Conservation (phyloP, 2,797 vertebrate genomes). For the Sylvilagus floridanus region DNA sequence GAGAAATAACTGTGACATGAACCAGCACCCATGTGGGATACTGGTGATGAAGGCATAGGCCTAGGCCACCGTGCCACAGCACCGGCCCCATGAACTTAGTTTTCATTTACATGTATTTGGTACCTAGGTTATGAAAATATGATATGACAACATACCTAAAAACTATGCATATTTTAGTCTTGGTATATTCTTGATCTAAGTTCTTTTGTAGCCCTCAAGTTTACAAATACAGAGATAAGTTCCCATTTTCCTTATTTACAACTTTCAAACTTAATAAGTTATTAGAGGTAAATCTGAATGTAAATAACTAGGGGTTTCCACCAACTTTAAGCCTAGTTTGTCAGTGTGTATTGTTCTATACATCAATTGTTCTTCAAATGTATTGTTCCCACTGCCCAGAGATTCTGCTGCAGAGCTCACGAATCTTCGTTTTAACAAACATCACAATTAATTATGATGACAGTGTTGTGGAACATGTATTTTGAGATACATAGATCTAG, state of each 20-base stretch:
- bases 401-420: neutral
- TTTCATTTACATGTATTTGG: slow-evolving; percentile 54
- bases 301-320: neutral
- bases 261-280: slow-evolving; percentile 39
- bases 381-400: neutral
- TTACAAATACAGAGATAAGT: slow-evolving; percentile 11
- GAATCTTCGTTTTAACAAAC: slow-evolving; percentile 10
- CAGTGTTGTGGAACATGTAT: neutral
- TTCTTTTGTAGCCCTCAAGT: slow-evolving; percentile 13
- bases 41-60: too few species aligned
- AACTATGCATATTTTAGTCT: slow-evolving; percentile 25
- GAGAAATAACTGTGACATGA: too few species aligned
- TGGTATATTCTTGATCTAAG: neutral
- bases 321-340: neutral
- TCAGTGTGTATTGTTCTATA: neutral
- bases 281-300: neutral
- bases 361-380: neutral
- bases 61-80: too few species aligned
- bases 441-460: neutral
- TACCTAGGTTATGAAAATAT: neutral
- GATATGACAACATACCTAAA: slow-evolving; percentile 31
- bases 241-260: slow-evolving; percentile 32
- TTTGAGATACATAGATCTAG: neutral
- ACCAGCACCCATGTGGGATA: too few species aligned
- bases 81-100: neutral